phyloP scores from a whole-genome alignment of 2,113 vertebrate genomes.

The Pygoscelis adeliae region DNA sequence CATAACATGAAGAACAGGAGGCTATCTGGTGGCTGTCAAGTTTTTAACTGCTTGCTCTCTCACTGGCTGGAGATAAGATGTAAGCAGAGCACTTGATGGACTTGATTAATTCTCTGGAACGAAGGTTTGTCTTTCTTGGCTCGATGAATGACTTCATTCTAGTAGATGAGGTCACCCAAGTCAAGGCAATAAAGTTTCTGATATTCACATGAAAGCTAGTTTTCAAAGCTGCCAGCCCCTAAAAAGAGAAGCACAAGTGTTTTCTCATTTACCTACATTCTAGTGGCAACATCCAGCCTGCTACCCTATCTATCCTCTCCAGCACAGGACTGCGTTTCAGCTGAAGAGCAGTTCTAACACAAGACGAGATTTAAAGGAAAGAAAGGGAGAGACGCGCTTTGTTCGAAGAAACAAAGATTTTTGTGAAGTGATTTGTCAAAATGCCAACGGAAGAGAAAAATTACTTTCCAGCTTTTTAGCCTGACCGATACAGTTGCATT shows the following conservation, averaged over 20 bases:
- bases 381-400: background rate
- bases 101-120: slow-evolving; percentile 91
- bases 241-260: slow-evolving; percentile 66
- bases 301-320: background rate
- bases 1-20: slow-evolving; percentile 78
- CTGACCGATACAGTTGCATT: background rate
- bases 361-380: background rate
- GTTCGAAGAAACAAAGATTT: slow-evolving; percentile 18
- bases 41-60: slow-evolving; percentile 80
- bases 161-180: slow-evolving; percentile 88
- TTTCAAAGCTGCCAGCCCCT: slow-evolving; percentile 74
- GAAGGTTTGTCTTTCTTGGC: slow-evolving; percentile 88
- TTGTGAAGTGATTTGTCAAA: slow-evolving; percentile 17
- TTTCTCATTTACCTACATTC: slow-evolving; percentile 62
- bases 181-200: slow-evolving; percentile 88
- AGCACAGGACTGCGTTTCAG: background rate
- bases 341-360: background rate
- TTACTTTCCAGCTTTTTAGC: background rate
- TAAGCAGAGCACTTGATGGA: slow-evolving; percentile 80
- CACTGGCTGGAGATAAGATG: slow-evolving; percentile 81
- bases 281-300: background rate
- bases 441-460: slow-evolving; percentile 26
- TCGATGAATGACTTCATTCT: slow-evolving; percentile 92
- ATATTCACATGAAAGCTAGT: slow-evolving; percentile 84
- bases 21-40: slow-evolving; percentile 85